These are phyloP conservation scores for Periplaneta americana DNA, from an alignment of 1,140 invertebrate genomes.

Conservation along the genomic window DNA sequence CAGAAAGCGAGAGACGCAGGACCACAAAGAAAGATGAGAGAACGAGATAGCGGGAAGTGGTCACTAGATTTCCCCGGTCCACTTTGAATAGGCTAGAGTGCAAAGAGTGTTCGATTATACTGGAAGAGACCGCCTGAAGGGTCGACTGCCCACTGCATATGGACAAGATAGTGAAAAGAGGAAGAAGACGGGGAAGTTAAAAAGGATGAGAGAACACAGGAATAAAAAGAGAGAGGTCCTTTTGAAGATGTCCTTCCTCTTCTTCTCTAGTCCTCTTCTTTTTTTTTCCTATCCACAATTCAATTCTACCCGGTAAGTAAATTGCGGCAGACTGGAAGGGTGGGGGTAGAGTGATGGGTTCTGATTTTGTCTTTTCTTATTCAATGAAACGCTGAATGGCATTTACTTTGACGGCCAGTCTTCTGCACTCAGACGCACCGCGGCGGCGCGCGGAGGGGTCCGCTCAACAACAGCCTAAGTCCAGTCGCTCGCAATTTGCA, in stretches of 20 bases:
- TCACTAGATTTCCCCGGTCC: background rate
- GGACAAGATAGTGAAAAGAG: conserved; percentile 14
- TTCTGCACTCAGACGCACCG: background rate
- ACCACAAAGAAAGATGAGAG: background rate
- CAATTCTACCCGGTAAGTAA: conserved; percentile 14
- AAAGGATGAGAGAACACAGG: conserved; percentile 4
- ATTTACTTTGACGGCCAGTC: conserved; percentile 14
- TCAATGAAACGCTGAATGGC: conserved; percentile 17
- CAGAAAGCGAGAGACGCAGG: background rate
- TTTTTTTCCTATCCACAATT: conserved; percentile 10
- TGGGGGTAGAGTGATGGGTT: background rate
- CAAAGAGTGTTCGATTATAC: conserved; percentile 6
- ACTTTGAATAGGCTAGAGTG: conserved; percentile 6
- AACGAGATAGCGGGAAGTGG: background rate
- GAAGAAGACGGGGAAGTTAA: background rate
- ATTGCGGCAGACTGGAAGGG: conserved; percentile 2
- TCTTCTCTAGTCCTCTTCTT: background rate
- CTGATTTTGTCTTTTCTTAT: conserved; percentile 17
- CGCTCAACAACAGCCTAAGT: background rate
- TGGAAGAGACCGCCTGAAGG: background rate
- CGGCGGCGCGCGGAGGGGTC: background rate
- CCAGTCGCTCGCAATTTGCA: too few relatives aligned
- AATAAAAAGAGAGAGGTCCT: conserved; percentile 11
- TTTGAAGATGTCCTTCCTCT: conserved; percentile 13
- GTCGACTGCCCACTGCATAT: conserved; percentile 9